A percentile compares a stretch with the other conserved stretches of the same genome.
phyloP scores from a whole-genome alignment of 2,113 vertebrate genomes.

The Motacilla tschutschensis region DNA sequence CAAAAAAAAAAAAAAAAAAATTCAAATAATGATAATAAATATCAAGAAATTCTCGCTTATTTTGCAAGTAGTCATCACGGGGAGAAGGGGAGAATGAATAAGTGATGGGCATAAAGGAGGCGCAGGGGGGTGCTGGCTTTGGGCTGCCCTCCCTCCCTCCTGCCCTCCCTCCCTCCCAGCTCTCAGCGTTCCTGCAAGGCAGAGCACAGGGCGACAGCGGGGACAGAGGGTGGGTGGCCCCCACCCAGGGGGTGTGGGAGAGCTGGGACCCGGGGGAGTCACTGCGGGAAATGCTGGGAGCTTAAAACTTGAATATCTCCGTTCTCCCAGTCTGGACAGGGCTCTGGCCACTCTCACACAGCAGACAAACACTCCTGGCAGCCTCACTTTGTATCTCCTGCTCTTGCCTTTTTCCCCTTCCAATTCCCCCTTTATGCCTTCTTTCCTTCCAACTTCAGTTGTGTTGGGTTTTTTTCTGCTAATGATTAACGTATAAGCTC shows the following conservation, averaged over 20 bases:
- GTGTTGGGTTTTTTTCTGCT: neutral
- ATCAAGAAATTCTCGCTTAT: fast-evolving
- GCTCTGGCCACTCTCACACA: neutral
- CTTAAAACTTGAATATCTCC: neutral
- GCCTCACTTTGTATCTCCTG: neutral
- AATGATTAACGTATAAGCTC: neutral
- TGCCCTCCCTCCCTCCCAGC: neutral
- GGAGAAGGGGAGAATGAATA: fast-evolving
- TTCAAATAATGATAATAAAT: neutral
- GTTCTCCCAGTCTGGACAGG: fast-evolving
- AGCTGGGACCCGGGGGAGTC: neutral
- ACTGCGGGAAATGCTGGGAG: neutral
- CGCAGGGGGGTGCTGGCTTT: neutral
- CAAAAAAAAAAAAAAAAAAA: neutral
- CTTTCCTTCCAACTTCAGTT: neutral
- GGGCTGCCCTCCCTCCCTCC: neutral
- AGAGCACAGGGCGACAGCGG: fast-evolving
- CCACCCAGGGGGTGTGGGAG: fast-evolving
- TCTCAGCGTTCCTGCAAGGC: fast-evolving
- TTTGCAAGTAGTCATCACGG: neutral
- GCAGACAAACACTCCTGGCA: neutral
- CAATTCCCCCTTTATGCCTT: neutral
- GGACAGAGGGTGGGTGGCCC: neutral
- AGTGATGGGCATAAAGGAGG: neutral
- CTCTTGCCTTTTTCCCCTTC: neutral